A percentile compares a stretch with the other conserved stretches of the same genome.
Conservation (phyloP, 1,140 invertebrate genomes). For the Ips nitidus region DNA sequence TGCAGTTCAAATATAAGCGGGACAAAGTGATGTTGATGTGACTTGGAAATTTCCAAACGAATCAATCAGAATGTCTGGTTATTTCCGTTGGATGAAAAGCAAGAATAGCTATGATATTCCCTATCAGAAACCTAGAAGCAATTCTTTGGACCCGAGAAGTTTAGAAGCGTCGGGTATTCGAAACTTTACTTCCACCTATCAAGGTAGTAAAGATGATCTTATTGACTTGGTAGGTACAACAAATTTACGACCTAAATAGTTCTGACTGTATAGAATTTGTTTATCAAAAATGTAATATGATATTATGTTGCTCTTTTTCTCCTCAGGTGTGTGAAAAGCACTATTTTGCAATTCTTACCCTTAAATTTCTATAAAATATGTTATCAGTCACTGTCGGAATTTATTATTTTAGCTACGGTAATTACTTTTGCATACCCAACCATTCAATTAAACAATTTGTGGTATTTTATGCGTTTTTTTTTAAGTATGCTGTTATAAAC, state of each 20-base stretch:
- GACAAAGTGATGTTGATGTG: slow-evolving; percentile 8
- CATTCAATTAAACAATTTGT: no score
- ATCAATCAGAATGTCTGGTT: slow-evolving; percentile 61
- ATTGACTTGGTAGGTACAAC: slow-evolving; percentile 28
- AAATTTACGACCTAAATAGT: not conserved
- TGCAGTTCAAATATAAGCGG: slow-evolving; percentile 1
- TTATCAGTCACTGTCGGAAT: no score
- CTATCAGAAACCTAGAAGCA: slow-evolving; percentile 67
- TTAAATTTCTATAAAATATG: no score
- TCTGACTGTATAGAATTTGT: no score
- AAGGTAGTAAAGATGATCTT: slow-evolving; percentile 16
- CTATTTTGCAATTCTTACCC: not conserved
- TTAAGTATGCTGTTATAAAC: no score
- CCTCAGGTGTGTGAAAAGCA: not conserved
- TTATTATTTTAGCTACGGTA: no score
- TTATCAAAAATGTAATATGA: no score
- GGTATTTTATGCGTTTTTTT: no score
- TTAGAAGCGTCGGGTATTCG: slow-evolving; percentile 71
- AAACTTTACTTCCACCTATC: slow-evolving; percentile 41
- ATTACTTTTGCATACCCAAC: no score
- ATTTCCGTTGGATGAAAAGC: slow-evolving; percentile 71
- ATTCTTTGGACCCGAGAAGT: slow-evolving; percentile 74
- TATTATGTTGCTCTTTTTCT: no score
- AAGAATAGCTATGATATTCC: slow-evolving; percentile 62
- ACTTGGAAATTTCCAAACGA: not conserved